Evolutionary conservation across 1,140 invertebrate genomes (phyloP), one percentile per base, ranked within the genome.

Genomic region (Hestina assimilis): DNA sequence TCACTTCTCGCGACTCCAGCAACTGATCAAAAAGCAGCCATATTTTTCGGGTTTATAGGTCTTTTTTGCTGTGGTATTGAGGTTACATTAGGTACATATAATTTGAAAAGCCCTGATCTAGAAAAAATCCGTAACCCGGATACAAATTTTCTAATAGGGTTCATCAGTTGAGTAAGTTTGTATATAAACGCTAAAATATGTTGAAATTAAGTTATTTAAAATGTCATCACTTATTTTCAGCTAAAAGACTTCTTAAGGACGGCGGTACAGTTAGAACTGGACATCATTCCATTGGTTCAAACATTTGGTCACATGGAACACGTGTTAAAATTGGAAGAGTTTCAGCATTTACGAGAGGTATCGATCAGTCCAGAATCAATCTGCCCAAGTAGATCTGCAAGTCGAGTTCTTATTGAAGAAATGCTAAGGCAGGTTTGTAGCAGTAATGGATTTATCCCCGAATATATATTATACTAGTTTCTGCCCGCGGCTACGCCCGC

Each of bases 301-400:
- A 98, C 97, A 3, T 98, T 99, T 89, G 98, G 97, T 1, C 98
- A 99, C 83, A 83, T 98, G 77, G 96, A 98, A 90, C 97, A 95
- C 90, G 93, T 94, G 0, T 84, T 99, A 33, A 98, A 98, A 80
- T 91, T 95, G 58, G 77, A 92, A 21, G 91, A 95, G 64, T 98
- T 95, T 79, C 78, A 90, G 47, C 90, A 93, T 40, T 80, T 98
- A 19, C 89, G 97, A 48, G 97, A 98, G 90, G 90, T 94, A 1
- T 90, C 91, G 5, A 84, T 91, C 4, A 93, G 93, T 79, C 95
- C 96, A 0, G 94, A 95, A 74, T 95, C 95, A 0, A 92, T 97
- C 24, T 97, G 96, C 71, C 96, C 96, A 0, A 94, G 93, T 4
- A 90, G 92, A 17, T 91, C 92, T 63, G 92, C 92, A 63, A 95